phyloP scores from a whole-genome alignment of 1,140 invertebrate genomes.

The Leptopilina boulardi region DNA sequence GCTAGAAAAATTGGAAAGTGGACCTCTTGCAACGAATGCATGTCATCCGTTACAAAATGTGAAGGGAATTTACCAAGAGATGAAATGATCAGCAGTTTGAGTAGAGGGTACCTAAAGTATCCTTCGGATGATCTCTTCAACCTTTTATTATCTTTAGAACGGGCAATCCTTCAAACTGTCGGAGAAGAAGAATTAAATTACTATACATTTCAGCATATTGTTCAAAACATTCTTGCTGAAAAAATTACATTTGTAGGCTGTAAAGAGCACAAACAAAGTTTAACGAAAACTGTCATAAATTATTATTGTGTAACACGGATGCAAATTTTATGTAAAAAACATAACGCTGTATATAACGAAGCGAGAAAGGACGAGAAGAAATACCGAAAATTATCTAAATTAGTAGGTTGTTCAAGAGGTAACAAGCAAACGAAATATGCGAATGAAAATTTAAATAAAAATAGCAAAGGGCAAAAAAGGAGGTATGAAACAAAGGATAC shows the following conservation, averaged over 20 bases:
- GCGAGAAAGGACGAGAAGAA: not conserved
- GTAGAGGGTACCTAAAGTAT: not conserved
- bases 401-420: not conserved
- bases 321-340: not conserved
- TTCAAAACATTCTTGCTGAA: not conserved
- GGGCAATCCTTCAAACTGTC: constrained; percentile 17
- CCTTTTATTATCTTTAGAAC: not conserved
- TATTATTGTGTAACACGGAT: not conserved
- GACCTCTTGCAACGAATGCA: not conserved
- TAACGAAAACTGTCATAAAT: not conserved
- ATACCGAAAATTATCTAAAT: not conserved
- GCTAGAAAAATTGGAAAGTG: constrained; percentile 32
- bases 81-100: not conserved
- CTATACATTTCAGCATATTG: constrained; percentile 13
- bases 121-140: constrained; percentile 4
- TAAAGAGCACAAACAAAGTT: not conserved
- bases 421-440: too few relatives aligned
- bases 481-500: too few relatives aligned
- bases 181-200: not conserved
- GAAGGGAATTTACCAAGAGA: not conserved
- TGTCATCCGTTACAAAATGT: not conserved
- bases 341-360: not conserved
- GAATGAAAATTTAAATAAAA: too few relatives aligned
- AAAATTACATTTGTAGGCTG: not conserved
- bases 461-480: too few relatives aligned